Evolutionary conservation across 2,888 invertebrate genomes (phyloP).

Genomic region (Gastracanthus pulcherrimus): DNA sequence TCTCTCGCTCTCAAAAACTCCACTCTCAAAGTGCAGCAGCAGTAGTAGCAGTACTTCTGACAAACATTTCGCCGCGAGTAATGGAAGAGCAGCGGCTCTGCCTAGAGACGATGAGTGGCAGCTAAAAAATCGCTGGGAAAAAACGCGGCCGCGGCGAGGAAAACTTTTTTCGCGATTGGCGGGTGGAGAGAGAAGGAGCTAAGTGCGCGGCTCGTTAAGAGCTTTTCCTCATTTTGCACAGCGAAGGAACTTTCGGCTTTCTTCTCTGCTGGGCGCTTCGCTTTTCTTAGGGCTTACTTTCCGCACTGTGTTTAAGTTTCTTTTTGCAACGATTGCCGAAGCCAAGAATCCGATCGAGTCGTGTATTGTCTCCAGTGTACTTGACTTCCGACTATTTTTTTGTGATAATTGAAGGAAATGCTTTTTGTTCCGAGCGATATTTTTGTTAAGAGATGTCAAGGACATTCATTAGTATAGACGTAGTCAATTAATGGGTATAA

Average conservation of each 20-base stretch:
- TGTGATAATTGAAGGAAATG: too few species aligned
- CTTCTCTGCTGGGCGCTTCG: not conserved
- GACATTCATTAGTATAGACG: too few species aligned
- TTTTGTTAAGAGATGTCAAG: too few species aligned
- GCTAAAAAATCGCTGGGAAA: constrained; percentile 18
- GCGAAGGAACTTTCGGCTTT: not conserved
- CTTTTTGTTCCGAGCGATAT: too few species aligned
- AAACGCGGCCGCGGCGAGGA: not conserved
- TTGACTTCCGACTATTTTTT: too few species aligned
- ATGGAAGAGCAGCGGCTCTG: constrained; percentile 19
- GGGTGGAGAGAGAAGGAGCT: not conserved
- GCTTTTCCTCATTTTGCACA: constrained; percentile 33
- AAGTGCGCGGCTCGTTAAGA: constrained; percentile 36
- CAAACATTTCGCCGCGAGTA: constrained; percentile 29
- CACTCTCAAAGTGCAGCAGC: not conserved
- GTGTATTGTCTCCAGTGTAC: too few species aligned
- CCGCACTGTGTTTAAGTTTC: too few species aligned
- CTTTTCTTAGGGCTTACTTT: too few species aligned
- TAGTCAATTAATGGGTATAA: too few species aligned
- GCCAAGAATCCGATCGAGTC: too few species aligned
- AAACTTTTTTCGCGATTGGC: constrained; percentile 15
- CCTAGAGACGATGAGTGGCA: constrained; percentile 1
- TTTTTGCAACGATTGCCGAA: too few species aligned
- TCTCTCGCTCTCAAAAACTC: not conserved
- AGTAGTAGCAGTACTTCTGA: not conserved